Conservation (phyloP, 2,113 vertebrate species). For the Balaenoptera acutorostrata region DNA sequence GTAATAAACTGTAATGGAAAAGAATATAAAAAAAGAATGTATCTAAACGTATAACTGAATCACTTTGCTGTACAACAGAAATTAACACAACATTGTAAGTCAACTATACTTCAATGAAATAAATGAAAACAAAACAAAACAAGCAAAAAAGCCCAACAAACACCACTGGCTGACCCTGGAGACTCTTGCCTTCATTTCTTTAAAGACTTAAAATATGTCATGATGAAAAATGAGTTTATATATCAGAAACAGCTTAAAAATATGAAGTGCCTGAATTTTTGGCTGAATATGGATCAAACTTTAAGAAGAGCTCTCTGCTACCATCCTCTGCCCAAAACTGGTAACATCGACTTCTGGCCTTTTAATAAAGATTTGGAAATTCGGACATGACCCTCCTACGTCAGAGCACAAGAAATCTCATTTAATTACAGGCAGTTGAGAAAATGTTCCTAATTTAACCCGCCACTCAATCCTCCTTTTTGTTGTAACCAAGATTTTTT, state of each 20-base stretch:
- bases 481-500: background rate
- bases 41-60: background rate
- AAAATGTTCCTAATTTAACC: background rate
- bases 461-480: background rate
- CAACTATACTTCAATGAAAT: background rate
- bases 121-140: background rate
- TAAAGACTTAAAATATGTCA: background rate
- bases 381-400: background rate
- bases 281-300: background rate
- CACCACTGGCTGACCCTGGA: background rate
- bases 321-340: constrained; percentile 43
- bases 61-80: background rate
- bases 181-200: background rate
- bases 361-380: background rate
- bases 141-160: background rate
- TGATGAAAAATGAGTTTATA: background rate
- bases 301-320: constrained; percentile 55
- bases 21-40: background rate
- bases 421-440: background rate
- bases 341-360: background rate
- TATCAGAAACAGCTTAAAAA: background rate
- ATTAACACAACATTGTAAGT: background rate
- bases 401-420: background rate
- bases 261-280: background rate
- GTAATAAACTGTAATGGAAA: background rate